These are phyloP conservation scores for Lasioglossum baleicum DNA, from an alignment of 1,140 invertebrate genomes.

Conservation along the genomic window DNA sequence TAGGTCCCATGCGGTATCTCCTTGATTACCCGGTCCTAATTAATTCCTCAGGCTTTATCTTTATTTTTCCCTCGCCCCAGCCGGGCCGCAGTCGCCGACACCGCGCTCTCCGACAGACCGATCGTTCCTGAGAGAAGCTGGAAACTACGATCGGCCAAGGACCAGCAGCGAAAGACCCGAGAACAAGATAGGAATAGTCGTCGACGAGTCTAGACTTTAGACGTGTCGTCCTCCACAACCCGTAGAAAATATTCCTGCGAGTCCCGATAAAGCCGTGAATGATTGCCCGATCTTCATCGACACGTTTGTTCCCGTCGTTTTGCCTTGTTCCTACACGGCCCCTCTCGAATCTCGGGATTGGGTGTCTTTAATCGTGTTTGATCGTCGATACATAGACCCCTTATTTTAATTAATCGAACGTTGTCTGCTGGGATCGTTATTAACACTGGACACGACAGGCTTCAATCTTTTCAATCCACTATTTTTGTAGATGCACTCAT, in stretches of 20 bases:
- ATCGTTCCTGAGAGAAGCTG: constrained; percentile 18
- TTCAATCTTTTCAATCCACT: too few relatives aligned
- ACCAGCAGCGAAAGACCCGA: background rate
- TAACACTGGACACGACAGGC: too few relatives aligned
- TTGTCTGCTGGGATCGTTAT: too few relatives aligned
- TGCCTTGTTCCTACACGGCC: background rate
- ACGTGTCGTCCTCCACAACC: constrained; percentile 11
- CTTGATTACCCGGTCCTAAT: constrained; percentile 78
- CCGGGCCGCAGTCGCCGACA: constrained; percentile 37
- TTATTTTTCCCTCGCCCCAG: constrained; percentile 64
- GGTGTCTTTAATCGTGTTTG: too few relatives aligned
- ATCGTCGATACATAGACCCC: background rate
- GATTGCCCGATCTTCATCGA: constrained; percentile 11
- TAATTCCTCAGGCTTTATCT: constrained; percentile 78
- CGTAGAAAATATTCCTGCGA: constrained; percentile 12
- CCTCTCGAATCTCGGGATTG: background rate
- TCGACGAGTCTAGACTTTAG: constrained; percentile 50
- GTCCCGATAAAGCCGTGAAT: constrained; percentile 25
- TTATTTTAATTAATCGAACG: too few relatives aligned
- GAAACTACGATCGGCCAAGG: constrained; percentile 29
- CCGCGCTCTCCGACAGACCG: constrained; percentile 32
- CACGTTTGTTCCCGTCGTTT: constrained; percentile 13
- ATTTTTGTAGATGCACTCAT: too few relatives aligned
- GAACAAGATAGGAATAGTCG: constrained; percentile 36
- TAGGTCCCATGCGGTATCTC: constrained; percentile 68